These are phyloP conservation scores for Drosophila meridionalis DNA, from an alignment of 2,888 invertebrate species.

Conservation along the genomic window DNA sequence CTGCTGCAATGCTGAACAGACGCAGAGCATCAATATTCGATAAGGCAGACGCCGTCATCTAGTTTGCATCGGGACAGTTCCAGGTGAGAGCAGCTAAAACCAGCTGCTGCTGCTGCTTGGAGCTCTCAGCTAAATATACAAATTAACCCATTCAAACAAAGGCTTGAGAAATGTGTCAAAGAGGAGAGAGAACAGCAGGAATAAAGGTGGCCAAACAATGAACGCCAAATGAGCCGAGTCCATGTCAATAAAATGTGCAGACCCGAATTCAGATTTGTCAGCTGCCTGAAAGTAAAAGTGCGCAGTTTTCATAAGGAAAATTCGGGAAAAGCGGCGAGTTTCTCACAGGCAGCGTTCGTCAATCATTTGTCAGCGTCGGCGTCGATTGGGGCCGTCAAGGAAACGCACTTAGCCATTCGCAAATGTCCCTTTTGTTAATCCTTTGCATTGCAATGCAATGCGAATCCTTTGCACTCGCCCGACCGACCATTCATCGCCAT, in stretches of 20 bases:
- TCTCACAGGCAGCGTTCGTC: constrained; percentile 48
- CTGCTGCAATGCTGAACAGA: constrained; percentile 42
- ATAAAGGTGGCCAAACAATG: constrained; percentile 59
- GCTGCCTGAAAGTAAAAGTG: constrained; percentile 63
- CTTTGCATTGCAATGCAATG: constrained; percentile 71
- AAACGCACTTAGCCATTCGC: constrained; percentile 28
- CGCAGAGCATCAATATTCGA: constrained; percentile 60
- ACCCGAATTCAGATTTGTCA: constrained; percentile 45
- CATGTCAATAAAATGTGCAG: constrained; percentile 62
- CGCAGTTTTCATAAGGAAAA: constrained; percentile 50
- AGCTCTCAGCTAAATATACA: constrained; percentile 68
- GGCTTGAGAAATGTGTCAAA: constrained; percentile 67
- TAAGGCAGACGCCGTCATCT: constrained; percentile 30
- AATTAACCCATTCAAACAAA: constrained; percentile 78
- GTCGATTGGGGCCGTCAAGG: constrained; percentile 31
- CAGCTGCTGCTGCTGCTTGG: constrained; percentile 18
- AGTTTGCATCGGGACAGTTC: constrained; percentile 5
- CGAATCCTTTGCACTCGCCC: constrained; percentile 47
- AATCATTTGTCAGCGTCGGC: constrained; percentile 55
- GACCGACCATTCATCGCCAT: constrained; percentile 47
- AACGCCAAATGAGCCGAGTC: constrained; percentile 59
- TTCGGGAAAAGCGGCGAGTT: constrained; percentile 39
- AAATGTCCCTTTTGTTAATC: constrained; percentile 51
- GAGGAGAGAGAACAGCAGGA: background rate
- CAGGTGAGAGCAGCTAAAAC: constrained; percentile 24